Conservation (phyloP, 1,140 invertebrate genomes). For the Notospermus geniculatus region DNA sequence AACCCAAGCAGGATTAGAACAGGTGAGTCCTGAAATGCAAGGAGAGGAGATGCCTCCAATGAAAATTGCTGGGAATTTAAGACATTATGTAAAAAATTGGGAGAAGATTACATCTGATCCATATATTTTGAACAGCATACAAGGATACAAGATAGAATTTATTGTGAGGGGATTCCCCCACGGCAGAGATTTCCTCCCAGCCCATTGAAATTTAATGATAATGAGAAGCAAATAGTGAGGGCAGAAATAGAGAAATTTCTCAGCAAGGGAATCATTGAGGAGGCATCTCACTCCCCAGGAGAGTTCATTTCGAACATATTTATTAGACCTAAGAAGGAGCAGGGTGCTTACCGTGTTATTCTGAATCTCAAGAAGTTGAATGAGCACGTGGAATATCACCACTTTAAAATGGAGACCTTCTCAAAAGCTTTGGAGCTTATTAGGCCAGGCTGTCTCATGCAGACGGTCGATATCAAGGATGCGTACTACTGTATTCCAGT, state of each 20-base stretch:
- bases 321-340: slow-evolving; percentile 24
- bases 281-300: not conserved
- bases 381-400: slow-evolving; percentile 24
- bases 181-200: no score
- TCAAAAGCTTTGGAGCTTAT: slow-evolving; percentile 20
- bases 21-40: no score
- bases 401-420: slow-evolving; percentile 36
- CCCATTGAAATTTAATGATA: no score
- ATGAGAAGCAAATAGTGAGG: no score
- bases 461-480: slow-evolving; percentile 26
- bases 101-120: no score
- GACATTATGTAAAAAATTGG: no score
- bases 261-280: slow-evolving; percentile 14
- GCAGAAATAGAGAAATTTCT: not conserved
- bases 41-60: no score
- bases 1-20: no score
- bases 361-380: slow-evolving; percentile 28
- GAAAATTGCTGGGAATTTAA: no score
- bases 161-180: no score
- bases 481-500: slow-evolving; percentile 23
- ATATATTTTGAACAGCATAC: no score
- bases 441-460: slow-evolving; percentile 22
- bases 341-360: slow-evolving; percentile 25
- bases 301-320: slow-evolving; percentile 30
- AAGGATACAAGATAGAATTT: no score